These are phyloP conservation scores for Lepidocyrtinus sp. DNA, from an alignment of 2,888 invertebrate genomes.

Conservation along the genomic window DNA sequence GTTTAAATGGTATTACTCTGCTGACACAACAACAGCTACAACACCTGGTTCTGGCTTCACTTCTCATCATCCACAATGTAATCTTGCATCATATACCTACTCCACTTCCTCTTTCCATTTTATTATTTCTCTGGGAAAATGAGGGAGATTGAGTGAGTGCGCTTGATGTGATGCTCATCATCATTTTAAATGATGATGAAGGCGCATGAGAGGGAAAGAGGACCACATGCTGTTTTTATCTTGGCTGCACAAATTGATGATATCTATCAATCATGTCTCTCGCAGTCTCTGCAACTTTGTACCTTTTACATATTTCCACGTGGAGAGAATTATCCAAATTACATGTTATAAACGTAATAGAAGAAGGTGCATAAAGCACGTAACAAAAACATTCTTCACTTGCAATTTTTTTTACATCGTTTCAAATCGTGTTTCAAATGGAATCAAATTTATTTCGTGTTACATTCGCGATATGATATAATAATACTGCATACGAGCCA, in stretches of 20 bases:
- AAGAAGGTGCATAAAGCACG: neutral
- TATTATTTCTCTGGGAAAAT: neutral
- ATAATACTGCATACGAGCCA: too few species aligned
- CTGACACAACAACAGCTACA: neutral
- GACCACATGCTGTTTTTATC: constrained; percentile 58
- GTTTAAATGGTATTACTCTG: neutral
- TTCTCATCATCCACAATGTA: too few species aligned
- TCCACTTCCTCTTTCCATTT: neutral
- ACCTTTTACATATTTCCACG: constrained; percentile 8
- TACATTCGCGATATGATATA: too few species aligned
- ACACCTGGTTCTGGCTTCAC: constrained; percentile 18
- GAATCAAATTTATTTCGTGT: too few species aligned
- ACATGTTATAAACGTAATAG: neutral
- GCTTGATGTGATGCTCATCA: neutral
- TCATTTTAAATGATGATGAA: constrained; percentile 33
- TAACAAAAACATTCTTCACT: too few species aligned
- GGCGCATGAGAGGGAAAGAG: too few species aligned
- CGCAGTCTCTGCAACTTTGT: neutral
- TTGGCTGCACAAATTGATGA: constrained; percentile 59
- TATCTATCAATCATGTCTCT: constrained; percentile 60
- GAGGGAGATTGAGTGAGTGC: neutral
- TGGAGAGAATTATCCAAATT: neutral
- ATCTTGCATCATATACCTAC: too few species aligned
- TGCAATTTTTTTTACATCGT: neutral
- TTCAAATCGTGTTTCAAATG: too few species aligned